Conservation (phyloP, 2,888 invertebrate genomes). For the Asteroscopus sphinx region DNA sequence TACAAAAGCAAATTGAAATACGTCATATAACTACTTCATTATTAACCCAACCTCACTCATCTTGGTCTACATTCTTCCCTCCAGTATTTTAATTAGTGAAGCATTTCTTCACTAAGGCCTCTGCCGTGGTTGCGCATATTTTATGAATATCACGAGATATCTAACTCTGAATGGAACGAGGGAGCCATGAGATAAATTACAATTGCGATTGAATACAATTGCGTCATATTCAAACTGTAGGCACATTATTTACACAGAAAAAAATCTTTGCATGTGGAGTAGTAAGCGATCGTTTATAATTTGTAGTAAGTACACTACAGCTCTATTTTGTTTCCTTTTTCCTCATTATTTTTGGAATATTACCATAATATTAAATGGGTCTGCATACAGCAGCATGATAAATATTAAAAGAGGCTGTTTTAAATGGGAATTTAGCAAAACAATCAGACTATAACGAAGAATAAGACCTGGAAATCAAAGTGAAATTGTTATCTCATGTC, state of each 20-base stretch:
- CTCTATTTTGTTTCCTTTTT: no score
- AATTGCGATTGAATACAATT: conserved; percentile 14
- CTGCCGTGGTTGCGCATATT: conserved; percentile 26
- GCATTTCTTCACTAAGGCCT: conserved; percentile 27
- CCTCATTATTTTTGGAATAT: no score
- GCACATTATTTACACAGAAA: conserved; percentile 27
- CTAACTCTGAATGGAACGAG: conserved; percentile 21
- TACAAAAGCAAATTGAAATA: conserved; percentile 11
- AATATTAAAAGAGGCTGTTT: no score
- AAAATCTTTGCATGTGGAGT: conserved; percentile 6
- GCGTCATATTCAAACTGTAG: conserved; percentile 17
- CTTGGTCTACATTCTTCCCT: conserved; percentile 25
- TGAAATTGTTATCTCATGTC: no score
- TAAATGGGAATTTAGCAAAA: no score
- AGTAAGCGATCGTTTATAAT: neutral
- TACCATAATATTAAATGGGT: no score
- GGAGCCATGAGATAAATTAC: conserved; percentile 9
- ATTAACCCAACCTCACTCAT: conserved; percentile 15
- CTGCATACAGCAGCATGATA: no score
- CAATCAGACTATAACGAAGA: no score
- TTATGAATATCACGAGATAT: conserved; percentile 28
- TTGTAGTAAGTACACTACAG: no score
- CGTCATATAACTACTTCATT: conserved; percentile 7
- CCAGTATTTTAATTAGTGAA: conserved; percentile 46
- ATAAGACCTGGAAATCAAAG: no score